Evolutionary conservation across 1,140 invertebrate genomes (phyloP).

Genomic region (Drosophila watanabei): DNA sequence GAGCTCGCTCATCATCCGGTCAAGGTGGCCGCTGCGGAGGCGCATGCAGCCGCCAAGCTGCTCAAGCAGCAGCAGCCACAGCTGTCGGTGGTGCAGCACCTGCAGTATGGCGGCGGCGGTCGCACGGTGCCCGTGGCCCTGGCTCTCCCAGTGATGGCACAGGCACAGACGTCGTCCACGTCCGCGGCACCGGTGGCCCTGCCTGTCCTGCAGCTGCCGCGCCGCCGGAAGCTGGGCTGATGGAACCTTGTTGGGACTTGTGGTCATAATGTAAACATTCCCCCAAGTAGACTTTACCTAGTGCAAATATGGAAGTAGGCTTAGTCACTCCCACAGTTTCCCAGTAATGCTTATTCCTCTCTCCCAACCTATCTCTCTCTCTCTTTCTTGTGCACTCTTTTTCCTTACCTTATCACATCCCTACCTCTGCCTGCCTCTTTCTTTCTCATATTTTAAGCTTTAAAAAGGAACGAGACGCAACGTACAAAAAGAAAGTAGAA

Average conservation of each 20-base stretch:
- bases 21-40: slow-evolving; percentile 52
- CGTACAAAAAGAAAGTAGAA: slow-evolving; percentile 44
- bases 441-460: slow-evolving; percentile 61
- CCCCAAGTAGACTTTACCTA: slow-evolving; percentile 35
- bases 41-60: slow-evolving; percentile 67
- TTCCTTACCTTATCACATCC: neutral
- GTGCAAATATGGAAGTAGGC: slow-evolving; percentile 47
- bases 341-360: slow-evolving; percentile 13
- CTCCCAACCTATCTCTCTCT: neutral
- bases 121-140: slow-evolving; percentile 44
- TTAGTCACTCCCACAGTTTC: slow-evolving; percentile 11
- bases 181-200: slow-evolving; percentile 3
- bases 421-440: slow-evolving; percentile 31
- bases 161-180: slow-evolving; percentile 18
- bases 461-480: slow-evolving; percentile 55
- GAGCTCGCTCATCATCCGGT: slow-evolving; percentile 63
- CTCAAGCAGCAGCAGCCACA: slow-evolving; percentile 74
- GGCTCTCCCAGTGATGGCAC: slow-evolving; percentile 56
- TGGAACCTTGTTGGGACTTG: neutral
- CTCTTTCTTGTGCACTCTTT: neutral
- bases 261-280: slow-evolving; percentile 52
- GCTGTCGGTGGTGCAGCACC: slow-evolving; percentile 71
- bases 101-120: slow-evolving; percentile 61
- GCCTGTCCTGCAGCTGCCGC: slow-evolving; percentile 32
- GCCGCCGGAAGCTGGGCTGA: slow-evolving; percentile 45